phyloP scores from a whole-genome alignment of 2,113 vertebrate species.

The Setophaga kirtlandii region DNA sequence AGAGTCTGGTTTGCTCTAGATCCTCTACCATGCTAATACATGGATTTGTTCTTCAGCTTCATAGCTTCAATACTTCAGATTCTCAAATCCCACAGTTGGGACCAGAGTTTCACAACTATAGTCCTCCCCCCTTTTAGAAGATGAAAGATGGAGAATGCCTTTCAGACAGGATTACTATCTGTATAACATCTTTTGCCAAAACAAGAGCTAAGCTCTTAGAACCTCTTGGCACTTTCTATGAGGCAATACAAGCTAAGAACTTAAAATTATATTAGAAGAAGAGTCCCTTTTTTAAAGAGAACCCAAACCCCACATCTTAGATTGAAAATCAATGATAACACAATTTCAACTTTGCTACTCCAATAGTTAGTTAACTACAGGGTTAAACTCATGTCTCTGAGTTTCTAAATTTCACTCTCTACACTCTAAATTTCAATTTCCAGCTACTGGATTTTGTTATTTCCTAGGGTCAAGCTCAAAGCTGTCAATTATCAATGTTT shows the following conservation, averaged over 20 bases:
- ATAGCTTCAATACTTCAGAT: background rate
- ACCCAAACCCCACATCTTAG: background rate
- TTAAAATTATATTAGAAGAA: background rate
- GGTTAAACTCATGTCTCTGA: background rate
- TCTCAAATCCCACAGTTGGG: background rate
- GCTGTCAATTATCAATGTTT: constrained; percentile 49
- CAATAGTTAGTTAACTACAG: background rate
- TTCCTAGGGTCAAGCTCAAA: constrained; percentile 50
- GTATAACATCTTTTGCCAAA: background rate
- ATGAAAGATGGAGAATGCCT: background rate
- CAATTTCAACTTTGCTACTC: background rate
- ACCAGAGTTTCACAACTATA: background rate
- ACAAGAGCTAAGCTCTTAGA: background rate
- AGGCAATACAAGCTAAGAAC: background rate
- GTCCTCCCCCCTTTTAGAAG: background rate
- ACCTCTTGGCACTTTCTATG: background rate
- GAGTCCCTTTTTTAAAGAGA: background rate
- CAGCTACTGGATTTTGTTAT: constrained; percentile 1
- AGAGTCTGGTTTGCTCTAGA: background rate
- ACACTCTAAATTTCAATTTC: constrained; percentile 20
- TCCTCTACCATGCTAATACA: background rate
- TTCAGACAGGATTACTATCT: background rate
- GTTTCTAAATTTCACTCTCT: background rate
- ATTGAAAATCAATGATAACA: background rate
- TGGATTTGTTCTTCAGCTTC: background rate